phyloP scores from a whole-genome alignment of 2,113 vertebrate genomes.

The Haemorhous mexicanus region DNA sequence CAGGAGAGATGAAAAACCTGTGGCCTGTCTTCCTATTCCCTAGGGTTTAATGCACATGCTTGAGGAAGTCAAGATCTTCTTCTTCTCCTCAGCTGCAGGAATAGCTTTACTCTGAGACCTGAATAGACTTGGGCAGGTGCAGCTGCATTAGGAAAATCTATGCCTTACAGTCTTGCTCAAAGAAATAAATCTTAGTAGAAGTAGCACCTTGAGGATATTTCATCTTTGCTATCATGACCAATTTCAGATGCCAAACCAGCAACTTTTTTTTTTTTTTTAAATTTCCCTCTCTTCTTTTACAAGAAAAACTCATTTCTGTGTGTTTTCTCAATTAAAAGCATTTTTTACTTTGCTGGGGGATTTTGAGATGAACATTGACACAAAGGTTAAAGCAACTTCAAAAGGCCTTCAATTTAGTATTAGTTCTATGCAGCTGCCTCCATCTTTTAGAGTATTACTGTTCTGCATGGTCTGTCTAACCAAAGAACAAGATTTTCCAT shows the following conservation, averaged over 20 bases:
- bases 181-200: conserved; percentile 3
- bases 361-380: not conserved
- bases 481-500: not conserved
- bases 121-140: not conserved
- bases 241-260: not conserved
- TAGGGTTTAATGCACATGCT: not conserved
- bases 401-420: not conserved
- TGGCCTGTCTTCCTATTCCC: not conserved
- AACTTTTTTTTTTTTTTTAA: not conserved
- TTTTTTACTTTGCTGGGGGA: not conserved
- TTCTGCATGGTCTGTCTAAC: not conserved
- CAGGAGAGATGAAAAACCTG: not conserved
- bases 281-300: not conserved
- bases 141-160: not conserved
- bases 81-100: not conserved
- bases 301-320: not conserved
- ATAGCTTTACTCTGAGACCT: not conserved
- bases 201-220: conserved; percentile 8
- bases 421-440: not conserved
- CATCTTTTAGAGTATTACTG: not conserved
- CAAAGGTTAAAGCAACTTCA: conserved; percentile 13
- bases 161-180: not conserved
- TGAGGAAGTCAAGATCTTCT: not conserved
- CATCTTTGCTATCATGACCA: not conserved
- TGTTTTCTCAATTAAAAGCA: not conserved